These are phyloP conservation scores for Drosophila melanica DNA, from an alignment of 1,140 invertebrate species.

Conservation along the genomic window DNA sequence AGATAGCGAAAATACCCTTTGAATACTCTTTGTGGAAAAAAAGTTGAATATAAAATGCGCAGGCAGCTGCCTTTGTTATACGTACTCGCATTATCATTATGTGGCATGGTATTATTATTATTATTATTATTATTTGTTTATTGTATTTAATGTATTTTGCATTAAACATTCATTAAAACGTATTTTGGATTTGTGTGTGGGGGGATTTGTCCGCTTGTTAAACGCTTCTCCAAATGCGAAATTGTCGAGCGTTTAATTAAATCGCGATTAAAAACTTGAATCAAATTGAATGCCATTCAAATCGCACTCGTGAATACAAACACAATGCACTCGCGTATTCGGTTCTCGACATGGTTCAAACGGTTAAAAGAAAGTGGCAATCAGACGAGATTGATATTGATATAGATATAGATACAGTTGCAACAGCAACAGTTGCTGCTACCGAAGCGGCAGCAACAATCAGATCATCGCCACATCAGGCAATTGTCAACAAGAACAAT, in stretches of 20 bases:
- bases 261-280: slow-evolving; percentile 58
- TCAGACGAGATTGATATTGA: slow-evolving; percentile 19
- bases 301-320: slow-evolving; percentile 24
- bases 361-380: slow-evolving; percentile 76
- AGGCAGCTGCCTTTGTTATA: slow-evolving; percentile 10
- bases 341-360: slow-evolving; percentile 72
- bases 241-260: slow-evolving; percentile 29
- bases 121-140: slow-evolving; percentile 26
- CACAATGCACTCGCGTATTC: slow-evolving; percentile 33
- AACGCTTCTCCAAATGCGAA: neutral
- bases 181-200: slow-evolving; percentile 39
- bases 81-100: slow-evolving; percentile 15
- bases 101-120: slow-evolving; percentile 22
- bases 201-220: slow-evolving; percentile 11
- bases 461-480: slow-evolving; percentile 48
- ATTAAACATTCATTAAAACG: slow-evolving; percentile 61
- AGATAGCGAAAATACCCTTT: neutral
- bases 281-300: slow-evolving; percentile 31
- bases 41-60: slow-evolving; percentile 33
- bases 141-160: slow-evolving; percentile 50
- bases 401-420: slow-evolving; percentile 4
- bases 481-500: slow-evolving; percentile 65
- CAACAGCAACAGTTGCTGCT: slow-evolving; percentile 24
- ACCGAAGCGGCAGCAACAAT: slow-evolving; percentile 17
- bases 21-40: neutral